A percentile compares a stretch with the other conserved stretches of the same genome.
Evolutionary conservation across 2,113 vertebrate species (phyloP).

Genomic region (Eulacestoma nigropectus): DNA sequence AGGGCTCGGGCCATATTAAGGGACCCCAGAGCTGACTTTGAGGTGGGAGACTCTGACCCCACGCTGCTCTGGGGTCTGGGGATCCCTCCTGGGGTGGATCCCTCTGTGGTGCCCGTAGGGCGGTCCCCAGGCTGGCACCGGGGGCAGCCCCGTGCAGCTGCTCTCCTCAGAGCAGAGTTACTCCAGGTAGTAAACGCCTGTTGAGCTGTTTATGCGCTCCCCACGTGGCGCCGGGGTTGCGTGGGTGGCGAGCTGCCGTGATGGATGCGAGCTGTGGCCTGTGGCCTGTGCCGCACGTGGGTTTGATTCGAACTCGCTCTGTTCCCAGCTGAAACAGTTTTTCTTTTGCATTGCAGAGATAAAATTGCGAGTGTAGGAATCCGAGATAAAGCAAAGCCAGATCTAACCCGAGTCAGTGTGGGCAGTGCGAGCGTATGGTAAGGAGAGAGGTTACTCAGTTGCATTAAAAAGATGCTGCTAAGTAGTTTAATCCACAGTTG

Average conservation of each 20-base stretch:
- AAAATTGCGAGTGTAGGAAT: neutral
- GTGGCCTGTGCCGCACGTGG: neutral
- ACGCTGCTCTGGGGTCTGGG: neutral
- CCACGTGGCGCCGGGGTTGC: neutral
- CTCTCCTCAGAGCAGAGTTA: neutral
- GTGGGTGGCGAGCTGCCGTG: neutral
- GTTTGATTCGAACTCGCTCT: neutral
- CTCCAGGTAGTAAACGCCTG: accelerated
- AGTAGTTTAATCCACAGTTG: neutral
- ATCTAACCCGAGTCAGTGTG: neutral
- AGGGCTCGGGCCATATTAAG: accelerated
- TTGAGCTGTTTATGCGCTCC: neutral
- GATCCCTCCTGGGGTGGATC: accelerated
- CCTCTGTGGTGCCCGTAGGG: neutral
- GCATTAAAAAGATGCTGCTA: neutral
- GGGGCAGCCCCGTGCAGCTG: neutral
- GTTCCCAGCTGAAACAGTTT: neutral
- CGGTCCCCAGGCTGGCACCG: neutral
- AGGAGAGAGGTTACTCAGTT: neutral
- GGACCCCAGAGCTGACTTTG: neutral
- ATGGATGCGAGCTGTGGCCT: neutral
- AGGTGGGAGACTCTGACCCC: neutral
- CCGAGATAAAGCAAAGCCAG: neutral
- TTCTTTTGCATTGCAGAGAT: neutral
- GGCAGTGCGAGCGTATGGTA: neutral